phyloP scores from a whole-genome alignment of 2,113 vertebrate genomes.

The Anhinga anhinga region DNA sequence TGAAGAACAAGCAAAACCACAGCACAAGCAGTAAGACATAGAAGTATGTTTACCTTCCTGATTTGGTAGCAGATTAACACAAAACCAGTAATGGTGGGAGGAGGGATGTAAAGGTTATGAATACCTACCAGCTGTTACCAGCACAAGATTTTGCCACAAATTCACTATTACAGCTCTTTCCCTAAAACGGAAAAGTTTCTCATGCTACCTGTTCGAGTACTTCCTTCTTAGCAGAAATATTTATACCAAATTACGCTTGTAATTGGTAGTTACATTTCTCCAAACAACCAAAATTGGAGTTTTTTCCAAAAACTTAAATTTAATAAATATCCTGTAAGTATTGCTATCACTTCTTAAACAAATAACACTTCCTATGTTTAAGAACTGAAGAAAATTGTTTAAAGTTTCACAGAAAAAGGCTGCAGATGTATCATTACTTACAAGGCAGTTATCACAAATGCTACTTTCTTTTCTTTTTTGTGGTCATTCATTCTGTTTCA shows the following conservation, averaged over 20 bases:
- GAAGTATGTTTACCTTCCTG: not conserved
- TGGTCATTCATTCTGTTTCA: slow-evolving; percentile 75
- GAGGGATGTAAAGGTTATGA: not conserved
- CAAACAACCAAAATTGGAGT: not conserved
- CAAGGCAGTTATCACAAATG: slow-evolving; percentile 72
- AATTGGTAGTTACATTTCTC: not conserved
- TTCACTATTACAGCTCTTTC: not conserved
- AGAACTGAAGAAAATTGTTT: slow-evolving; percentile 48
- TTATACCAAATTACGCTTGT: not conserved
- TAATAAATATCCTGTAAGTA: not conserved
- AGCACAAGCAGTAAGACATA: not conserved
- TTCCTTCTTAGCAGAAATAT: not conserved
- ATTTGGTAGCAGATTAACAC: not conserved
- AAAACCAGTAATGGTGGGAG: not conserved
- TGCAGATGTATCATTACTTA: slow-evolving; percentile 59
- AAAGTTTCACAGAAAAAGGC: slow-evolving; percentile 46
- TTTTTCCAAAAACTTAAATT: not conserved
- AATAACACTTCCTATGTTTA: not conserved
- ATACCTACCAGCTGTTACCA: not conserved
- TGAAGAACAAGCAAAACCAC: not conserved
- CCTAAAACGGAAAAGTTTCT: not conserved
- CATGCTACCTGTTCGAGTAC: not conserved
- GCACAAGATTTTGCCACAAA: slow-evolving; percentile 2
- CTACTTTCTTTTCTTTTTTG: slow-evolving; percentile 82
- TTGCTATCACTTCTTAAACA: not conserved